phyloP scores from a whole-genome alignment of 2,113 vertebrate species.

The Hyperopisus bebe region DNA sequence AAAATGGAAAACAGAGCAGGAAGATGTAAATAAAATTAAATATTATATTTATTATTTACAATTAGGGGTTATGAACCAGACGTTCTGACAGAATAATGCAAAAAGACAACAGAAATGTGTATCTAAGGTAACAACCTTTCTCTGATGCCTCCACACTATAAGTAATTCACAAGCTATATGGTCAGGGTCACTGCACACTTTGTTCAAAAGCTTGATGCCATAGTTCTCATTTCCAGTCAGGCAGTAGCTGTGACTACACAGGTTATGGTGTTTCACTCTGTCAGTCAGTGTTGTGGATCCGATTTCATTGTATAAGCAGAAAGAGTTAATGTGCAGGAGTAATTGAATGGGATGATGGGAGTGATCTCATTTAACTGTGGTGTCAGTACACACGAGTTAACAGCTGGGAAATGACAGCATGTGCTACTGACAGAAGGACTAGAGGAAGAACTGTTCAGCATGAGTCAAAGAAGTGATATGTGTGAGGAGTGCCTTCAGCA shows the following conservation, averaged over 20 bases:
- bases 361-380: not conserved
- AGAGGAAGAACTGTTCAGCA: not conserved
- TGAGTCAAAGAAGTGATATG: not conserved
- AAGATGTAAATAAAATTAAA: not conserved
- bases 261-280: conserved; percentile 3
- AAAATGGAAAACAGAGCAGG: not conserved
- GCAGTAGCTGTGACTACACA: not conserved
- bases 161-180: not conserved
- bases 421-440: not conserved
- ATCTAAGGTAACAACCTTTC: not conserved
- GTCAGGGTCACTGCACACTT: not conserved
- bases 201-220: not conserved
- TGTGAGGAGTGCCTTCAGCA: not conserved
- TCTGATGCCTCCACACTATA: not conserved
- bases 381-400: not conserved
- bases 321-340: not conserved
- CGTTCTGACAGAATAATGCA: not conserved
- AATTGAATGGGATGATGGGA: not conserved
- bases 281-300: not conserved
- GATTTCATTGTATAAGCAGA: not conserved
- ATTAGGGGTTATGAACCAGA: not conserved
- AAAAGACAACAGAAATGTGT: not conserved
- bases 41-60: not conserved
- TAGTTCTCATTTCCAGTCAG: conserved; percentile 1
- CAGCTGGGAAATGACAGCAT: not conserved